Evolutionary conservation across 2,113 vertebrate genomes (phyloP), one percentile per base, ranked within the genome.

Genomic region (Malurus melanocephalus): DNA sequence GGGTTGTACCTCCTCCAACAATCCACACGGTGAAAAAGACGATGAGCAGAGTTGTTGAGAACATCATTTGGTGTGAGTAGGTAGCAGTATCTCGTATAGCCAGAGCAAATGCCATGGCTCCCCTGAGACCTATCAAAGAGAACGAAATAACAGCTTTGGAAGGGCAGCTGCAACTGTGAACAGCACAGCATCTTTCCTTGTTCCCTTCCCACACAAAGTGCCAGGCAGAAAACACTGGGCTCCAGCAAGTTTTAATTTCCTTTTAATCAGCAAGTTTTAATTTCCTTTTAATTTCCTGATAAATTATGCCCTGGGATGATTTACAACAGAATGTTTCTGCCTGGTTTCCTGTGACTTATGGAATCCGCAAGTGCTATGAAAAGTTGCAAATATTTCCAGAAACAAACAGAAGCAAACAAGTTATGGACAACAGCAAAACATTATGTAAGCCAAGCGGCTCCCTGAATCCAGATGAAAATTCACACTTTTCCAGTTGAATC

Each of bases 1-100:
- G 98, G 0, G 99, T 99, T 3, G 99, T 99, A 60, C 99, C 99
- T 42, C 99, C 99, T 3, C 99, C 99, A 5, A 99, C 98, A 87
- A 99, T 97, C 99, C 99, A 99, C 49, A 99, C 99, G 1, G 99
- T 99, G 97, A 99, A 99, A 96, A 99, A 99, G 94, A 99, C 99
- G 0, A 99, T 98, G 81, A 99, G 98, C 45, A 99, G 98, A 3
- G 99, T 99, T 66, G 99, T 99, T 23, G 99, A 99, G 97, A 99
- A 99, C 98, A 99, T 99, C 98, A 99, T 99, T 94, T 99, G 99
- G 30, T 98, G 98, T 4, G 99, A 98, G 22, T 99, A 99, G 22
- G 98, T 99, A 38, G 99, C 98, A 0, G 99, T 99, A 94, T 99
- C 99, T 18, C 99, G 97, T 93, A 99, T 99, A 42, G 99, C 98